Evolutionary conservation across 2,888 invertebrate genomes (phyloP), one percentile per base, ranked within the genome.

Genomic region (Merodon equestris): DNA sequence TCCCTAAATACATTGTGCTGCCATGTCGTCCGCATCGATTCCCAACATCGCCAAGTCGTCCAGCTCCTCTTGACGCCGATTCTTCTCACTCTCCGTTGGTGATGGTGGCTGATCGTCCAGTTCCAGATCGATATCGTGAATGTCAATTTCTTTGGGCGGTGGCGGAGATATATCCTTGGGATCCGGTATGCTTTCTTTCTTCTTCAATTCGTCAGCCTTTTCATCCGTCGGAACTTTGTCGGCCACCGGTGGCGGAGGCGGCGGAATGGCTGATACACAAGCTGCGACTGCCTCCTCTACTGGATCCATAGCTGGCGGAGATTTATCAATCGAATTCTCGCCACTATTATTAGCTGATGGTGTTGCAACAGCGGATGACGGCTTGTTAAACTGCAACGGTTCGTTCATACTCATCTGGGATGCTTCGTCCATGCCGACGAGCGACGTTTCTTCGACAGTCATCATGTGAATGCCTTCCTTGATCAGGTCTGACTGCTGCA

Each of bases 41-140:
- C 96, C 96, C 58, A 96, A 90, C 94, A 96, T 92, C 1, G 94
- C 94, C 72, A 96, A 88, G 84, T 96, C 96, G 70, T 94, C 94
- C 83, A 90, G 88, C 84, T 91, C 93, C 85, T 87, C 86, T 70
- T 88, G 86, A 1, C 87, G 85, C 0, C 88, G 89, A 91, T 87
- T 86, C 90, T 88, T 90, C 90, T 88, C 85, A 82, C 87, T 86
- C 86, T 84, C 85, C 64, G 83, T 86, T n/a, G 85, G 87, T 40
- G 86, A 87, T 42, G 85, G 83, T 27, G 86, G 86, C 47, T 87
- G 84, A 1, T 86, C 85, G 67, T 86, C 84, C 58, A 84, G 83
- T 82, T 90, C 89, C 81, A 86, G 86, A 13, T 81, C 60, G 1
- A 58, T 9, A 10, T 64, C 48, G 34, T 68, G 47, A n/a, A 19